phyloP scores from a whole-genome alignment of 2,113 vertebrate species.

The Sialia sialis region DNA sequence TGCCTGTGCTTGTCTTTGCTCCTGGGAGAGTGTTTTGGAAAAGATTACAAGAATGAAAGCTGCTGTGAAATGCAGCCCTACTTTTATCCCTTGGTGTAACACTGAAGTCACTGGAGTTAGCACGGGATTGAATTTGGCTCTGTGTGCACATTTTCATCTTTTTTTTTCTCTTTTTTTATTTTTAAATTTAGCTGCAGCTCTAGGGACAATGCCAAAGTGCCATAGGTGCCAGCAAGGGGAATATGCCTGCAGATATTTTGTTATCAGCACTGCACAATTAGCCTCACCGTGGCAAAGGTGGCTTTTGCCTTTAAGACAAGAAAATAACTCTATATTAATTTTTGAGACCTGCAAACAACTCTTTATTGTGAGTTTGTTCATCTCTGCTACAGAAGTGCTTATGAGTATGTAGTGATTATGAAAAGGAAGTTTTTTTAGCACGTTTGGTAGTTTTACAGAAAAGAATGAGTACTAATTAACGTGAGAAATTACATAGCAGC shows the following conservation, averaged over 20 bases:
- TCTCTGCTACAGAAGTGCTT: neutral
- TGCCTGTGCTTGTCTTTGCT: slow-evolving; percentile 55
- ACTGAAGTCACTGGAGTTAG: slow-evolving; percentile 1
- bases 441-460: neutral
- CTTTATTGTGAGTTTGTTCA: neutral
- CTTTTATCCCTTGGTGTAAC: slow-evolving; percentile 25
- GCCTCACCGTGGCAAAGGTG: neutral
- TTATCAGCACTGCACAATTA: neutral
- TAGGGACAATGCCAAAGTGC: neutral
- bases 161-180: neutral
- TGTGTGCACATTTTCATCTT: neutral
- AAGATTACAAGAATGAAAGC: slow-evolving; percentile 32
- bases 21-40: slow-evolving; percentile 43
- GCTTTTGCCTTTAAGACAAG: neutral
- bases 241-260: neutral
- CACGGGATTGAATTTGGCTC: neutral
- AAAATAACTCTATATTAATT: neutral
- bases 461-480: neutral
- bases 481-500: neutral
- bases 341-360: neutral
- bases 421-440: neutral
- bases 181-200: neutral
- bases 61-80: slow-evolving; percentile 29
- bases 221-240: neutral
- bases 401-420: neutral